phyloP scores from a whole-genome alignment of 92 coral and sea anemone genomes.

The Nematostella vectensis region DNA sequence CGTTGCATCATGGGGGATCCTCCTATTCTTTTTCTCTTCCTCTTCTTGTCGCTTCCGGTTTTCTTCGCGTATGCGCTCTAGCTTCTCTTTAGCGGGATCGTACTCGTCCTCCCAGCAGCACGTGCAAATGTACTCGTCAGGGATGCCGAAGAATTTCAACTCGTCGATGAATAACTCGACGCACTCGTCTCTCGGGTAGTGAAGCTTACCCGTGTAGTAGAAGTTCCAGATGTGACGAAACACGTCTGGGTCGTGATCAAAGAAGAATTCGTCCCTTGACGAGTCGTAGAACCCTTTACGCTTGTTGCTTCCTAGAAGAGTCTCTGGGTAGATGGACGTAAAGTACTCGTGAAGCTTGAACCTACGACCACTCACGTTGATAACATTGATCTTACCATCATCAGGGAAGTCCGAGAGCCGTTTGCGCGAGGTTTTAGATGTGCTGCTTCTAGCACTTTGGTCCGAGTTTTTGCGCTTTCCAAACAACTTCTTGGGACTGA shows the following conservation, averaged over 20 bases:
- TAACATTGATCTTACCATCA: conserved; percentile 31
- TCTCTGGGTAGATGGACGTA: conserved; percentile 57
- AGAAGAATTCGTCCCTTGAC: conserved; percentile 45
- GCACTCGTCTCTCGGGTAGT: conserved; percentile 74
- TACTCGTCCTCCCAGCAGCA: conserved; percentile 66
- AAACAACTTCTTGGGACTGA: conserved; percentile 37
- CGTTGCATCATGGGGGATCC: conserved; percentile 21
- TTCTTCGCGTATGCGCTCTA: conserved; percentile 23
- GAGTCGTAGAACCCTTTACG: conserved; percentile 39
- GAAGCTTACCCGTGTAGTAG: conserved; percentile 65
- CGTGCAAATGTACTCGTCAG: conserved; percentile 41
- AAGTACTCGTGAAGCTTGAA: conserved; percentile 62
- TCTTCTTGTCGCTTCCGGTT: conserved; percentile 20
- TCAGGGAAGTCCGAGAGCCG: conserved; percentile 48
- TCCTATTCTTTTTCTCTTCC: conserved; percentile 3
- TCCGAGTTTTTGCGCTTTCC: conserved; percentile 19
- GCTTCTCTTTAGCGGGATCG: conserved; percentile 34
- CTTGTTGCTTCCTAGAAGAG: conserved; percentile 51
- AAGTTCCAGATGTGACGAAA: conserved; percentile 79
- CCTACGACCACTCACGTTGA: conserved; percentile 62
- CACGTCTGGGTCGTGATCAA: conserved; percentile 76
- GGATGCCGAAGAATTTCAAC: conserved; percentile 51
- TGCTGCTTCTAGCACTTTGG: conserved; percentile 24
- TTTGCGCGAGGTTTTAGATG: conserved; percentile 24
- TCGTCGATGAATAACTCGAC: conserved; percentile 60